phyloP scores from a whole-genome alignment of 2,888 invertebrate species.

The Julus scandinavius region DNA sequence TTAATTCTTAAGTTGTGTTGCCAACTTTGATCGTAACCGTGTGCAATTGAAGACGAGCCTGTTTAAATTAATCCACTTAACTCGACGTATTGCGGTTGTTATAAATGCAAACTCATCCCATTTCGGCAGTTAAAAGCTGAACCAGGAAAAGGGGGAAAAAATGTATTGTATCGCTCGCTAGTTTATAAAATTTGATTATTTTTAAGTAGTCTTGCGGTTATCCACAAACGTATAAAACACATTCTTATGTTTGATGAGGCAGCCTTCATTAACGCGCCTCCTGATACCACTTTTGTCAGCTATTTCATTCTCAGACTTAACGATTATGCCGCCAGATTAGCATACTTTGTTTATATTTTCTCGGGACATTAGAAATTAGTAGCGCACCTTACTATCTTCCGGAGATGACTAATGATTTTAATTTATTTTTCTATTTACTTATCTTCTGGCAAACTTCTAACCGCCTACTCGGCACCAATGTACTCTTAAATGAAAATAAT shows the following conservation, averaged over 20 bases:
- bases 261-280: not conserved
- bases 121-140: conserved; percentile 16
- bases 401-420: conserved; percentile 45
- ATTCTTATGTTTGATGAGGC: conserved; percentile 6
- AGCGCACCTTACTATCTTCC: conserved; percentile 27
- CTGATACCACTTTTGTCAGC: conserved; percentile 24
- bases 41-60: not conserved
- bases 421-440: conserved; percentile 40
- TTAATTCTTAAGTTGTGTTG: not conserved
- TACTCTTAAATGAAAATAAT: not conserved
- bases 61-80: conserved; percentile 28
- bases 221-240: conserved; percentile 26
- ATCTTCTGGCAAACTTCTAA: conserved; percentile 1
- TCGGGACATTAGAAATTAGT: conserved; percentile 26
- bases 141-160: not conserved
- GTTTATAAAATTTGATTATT: conserved; percentile 46
- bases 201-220: conserved; percentile 29
- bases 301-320: not conserved
- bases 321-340: conserved; percentile 17
- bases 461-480: not conserved
- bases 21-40: conserved; percentile 34
- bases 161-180: not conserved
- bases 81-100: conserved; percentile 40
- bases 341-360: not conserved
- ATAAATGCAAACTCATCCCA: conserved; percentile 42